phyloP scores from a whole-genome alignment of 64 coral and sea anemone genomes.

The Montipora cactus region DNA sequence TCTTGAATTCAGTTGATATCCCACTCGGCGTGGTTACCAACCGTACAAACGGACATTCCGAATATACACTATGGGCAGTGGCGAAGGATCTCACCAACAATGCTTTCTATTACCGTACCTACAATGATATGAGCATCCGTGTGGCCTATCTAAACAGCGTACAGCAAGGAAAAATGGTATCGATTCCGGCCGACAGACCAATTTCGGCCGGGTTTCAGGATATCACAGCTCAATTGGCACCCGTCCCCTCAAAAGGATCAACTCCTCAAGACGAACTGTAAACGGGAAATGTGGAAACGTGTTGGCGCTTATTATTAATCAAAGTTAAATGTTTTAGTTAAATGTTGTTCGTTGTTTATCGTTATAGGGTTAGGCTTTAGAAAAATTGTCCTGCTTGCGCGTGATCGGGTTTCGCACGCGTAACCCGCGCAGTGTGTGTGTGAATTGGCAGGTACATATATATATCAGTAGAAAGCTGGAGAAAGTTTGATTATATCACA shows the following conservation, averaged over 20 bases:
- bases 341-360: not conserved
- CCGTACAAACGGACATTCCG: not conserved
- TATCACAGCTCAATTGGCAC: not conserved
- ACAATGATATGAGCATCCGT: constrained; percentile 42
- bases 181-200: not conserved
- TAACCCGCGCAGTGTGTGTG: no score
- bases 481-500: no score
- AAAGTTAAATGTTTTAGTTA: no score
- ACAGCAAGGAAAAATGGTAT: constrained; percentile 25
- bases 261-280: not conserved
- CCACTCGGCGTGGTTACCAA: constrained; percentile 20
- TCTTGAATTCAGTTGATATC: constrained; percentile 52
- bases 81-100: constrained; percentile 47
- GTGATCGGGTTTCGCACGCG: no score
- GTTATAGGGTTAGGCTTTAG: not conserved
- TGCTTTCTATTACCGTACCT: constrained; percentile 36
- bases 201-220: constrained; percentile 22
- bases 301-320: not conserved
- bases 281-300: not conserved
- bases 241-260: not conserved
- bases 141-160: constrained; percentile 36
- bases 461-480: no score
- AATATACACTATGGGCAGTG: constrained; percentile 33
- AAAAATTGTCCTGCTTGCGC: no score
- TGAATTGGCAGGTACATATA: no score